Evolutionary conservation across 2,797 vertebrate species (phyloP).

Genomic region (Gymnoscopelus microlampas): DNA sequence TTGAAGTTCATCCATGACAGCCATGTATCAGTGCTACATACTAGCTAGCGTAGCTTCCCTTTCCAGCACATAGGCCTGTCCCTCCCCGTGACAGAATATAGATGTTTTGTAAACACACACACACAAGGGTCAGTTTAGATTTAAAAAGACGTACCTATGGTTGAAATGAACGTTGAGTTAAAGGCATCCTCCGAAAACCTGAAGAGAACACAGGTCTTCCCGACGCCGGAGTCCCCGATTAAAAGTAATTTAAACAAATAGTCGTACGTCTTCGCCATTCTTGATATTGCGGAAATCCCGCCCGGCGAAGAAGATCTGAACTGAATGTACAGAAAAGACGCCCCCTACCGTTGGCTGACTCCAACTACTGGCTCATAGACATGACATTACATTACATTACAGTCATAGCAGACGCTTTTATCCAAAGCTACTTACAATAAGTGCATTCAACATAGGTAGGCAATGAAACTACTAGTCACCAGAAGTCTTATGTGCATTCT

Average conservation of each 20-base stretch:
- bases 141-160: conserved; percentile 86
- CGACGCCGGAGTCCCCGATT: conserved; percentile 96
- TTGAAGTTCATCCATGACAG: no score
- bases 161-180: conserved; percentile 97
- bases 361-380: no score
- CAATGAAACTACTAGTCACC: no score
- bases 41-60: conserved; percentile 16
- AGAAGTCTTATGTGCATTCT: no score
- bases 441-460: no score
- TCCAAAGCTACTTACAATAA: no score
- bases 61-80: conserved; percentile 63
- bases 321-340: conserved; percentile 30
- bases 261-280: conserved; percentile 99
- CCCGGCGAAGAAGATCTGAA: conserved; percentile 70
- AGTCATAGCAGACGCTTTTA: no score
- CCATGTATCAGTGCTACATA: neutral
- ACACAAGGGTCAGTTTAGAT: conserved; percentile 2
- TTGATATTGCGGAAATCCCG: conserved; percentile 87
- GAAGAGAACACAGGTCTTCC: conserved; percentile 96
- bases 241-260: conserved; percentile 98
- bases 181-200: conserved; percentile 98
- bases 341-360: conserved; percentile 71
- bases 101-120: conserved; percentile 50
- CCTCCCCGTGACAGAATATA: conserved; percentile 17
- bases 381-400: no score